These are phyloP conservation scores for Polyergus mexicanus DNA, from an alignment of 1,140 invertebrate genomes.

Conservation along the genomic window DNA sequence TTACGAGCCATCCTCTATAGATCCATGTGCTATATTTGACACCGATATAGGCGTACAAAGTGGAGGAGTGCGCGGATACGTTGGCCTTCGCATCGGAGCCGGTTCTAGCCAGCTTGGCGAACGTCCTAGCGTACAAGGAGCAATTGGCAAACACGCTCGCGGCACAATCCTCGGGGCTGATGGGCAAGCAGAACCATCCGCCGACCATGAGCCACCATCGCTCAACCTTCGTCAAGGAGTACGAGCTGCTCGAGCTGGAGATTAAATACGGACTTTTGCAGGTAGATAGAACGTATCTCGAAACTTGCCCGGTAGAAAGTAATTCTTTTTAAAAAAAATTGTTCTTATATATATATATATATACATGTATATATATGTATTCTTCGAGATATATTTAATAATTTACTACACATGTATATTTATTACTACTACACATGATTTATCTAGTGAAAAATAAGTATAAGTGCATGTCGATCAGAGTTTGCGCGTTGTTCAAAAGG, in stretches of 20 bases:
- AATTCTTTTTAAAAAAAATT: no score
- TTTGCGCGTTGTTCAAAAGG: no score
- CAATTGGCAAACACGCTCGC: conserved; percentile 81
- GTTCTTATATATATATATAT: no score
- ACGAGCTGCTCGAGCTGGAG: conserved; percentile 96
- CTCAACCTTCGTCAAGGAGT: conserved; percentile 91
- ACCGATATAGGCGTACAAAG: conserved; percentile 74
- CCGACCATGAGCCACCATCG: conserved; percentile 79
- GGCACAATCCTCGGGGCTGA: conserved; percentile 68
- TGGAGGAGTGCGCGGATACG: conserved; percentile 94
- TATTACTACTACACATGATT: no score
- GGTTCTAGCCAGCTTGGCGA: conserved; percentile 94
- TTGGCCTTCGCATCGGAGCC: conserved; percentile 97
- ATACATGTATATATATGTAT: no score
- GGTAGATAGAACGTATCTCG: conserved; percentile 85
- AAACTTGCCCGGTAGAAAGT: no score
- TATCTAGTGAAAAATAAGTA: no score
- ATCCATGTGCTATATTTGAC: conserved; percentile 9
- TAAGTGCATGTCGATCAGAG: no score
- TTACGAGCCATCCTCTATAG: neutral
- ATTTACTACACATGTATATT: no score
- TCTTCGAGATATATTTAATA: no score
- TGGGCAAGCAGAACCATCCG: conserved; percentile 75
- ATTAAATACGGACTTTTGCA: conserved; percentile 97
- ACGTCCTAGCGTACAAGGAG: conserved; percentile 93